Conservation (phyloP, 2,888 invertebrate genomes). For the Drosophila diplacantha region DNA sequence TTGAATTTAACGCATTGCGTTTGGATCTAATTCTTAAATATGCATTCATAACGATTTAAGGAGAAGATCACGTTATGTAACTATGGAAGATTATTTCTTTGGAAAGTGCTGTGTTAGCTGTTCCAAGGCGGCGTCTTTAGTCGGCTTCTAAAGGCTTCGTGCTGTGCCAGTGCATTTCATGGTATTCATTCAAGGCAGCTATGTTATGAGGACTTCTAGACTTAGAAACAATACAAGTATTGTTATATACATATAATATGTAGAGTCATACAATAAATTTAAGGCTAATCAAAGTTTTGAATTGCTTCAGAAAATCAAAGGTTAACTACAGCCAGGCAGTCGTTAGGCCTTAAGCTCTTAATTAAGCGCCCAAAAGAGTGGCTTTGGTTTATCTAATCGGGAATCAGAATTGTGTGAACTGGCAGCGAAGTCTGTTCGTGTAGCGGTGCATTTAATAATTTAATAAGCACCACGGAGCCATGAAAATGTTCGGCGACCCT, state of each 20-base stretch:
- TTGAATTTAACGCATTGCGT: slow-evolving; percentile 46
- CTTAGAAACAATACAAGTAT: neutral
- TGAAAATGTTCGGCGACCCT: slow-evolving; percentile 43
- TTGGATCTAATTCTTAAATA: slow-evolving; percentile 18
- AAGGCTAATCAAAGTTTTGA: too few species aligned
- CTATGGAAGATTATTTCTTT: neutral
- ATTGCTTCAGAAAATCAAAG: neutral
- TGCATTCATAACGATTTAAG: neutral
- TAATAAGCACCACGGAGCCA: slow-evolving; percentile 66
- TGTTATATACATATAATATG: too few species aligned
- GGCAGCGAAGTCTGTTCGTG: slow-evolving; percentile 35
- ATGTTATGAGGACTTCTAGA: neutral
- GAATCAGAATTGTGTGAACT: slow-evolving; percentile 66
- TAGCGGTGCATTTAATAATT: slow-evolving; percentile 70
- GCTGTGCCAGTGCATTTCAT: too few species aligned
- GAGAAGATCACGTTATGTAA: neutral
- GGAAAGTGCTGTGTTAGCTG: neutral
- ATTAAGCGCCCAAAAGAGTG: slow-evolving; percentile 55
- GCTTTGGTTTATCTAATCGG: slow-evolving; percentile 57
- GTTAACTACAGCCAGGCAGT: neutral
- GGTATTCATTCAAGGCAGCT: too few species aligned
- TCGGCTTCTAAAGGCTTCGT: too few species aligned
- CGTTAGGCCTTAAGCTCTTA: slow-evolving; percentile 39
- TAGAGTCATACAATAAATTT: neutral
- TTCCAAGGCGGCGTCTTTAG: too few species aligned